Base-by-base conservation (phyloP, 2,113 vertebrate species). In the Illadopsis cleaveri region DNA sequence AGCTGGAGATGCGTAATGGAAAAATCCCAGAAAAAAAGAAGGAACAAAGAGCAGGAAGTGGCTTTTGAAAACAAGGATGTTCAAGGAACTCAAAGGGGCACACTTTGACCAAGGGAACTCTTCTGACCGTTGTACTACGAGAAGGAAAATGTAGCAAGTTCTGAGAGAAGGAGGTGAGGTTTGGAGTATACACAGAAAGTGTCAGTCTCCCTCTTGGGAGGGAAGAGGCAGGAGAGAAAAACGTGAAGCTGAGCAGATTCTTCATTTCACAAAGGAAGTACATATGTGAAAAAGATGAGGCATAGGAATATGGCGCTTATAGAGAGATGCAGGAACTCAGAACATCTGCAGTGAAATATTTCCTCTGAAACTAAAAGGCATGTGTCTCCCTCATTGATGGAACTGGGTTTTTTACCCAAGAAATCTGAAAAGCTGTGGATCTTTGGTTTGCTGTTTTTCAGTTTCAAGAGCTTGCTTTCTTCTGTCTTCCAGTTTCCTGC, bases 21-120 rank as follows among this genome's bases (percentile, higher is more conserved):
- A 94, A 94, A 91, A 86, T 75, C 68, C 44, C 35, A 78, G 56
- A 25, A 83, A 65, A 92, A 61, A 77, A 64, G 64, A 93, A 86
- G n/a, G 56, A 92, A 94, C 72, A 92, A 94, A 97, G 53, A 91
- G 31, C 65, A 95, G 93, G 94, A 95, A 92, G 47, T 78, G 48
- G 72, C 47, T 92, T 93, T 92, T 78, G 45, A 94, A 94, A 95
- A 89, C 48, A 86, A 6, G 1, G 72, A 86, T 94, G 30, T 92
- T 92, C 35, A 69, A 54, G 42, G 24, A 17, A 70, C 38, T 88
- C 37, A 92, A 75, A 81, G 60, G 60, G 54, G 22, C 44, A 66
- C 18, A 9, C 40, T 78, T 78, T 35, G 51, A 61, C 53, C 9
- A 44, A 89, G 69, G 86, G 80, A 91, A 89, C 22, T 48, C 86